Evolutionary conservation across 1,140 invertebrate species (phyloP).

Genomic region (Drosophila rhopaloa): DNA sequence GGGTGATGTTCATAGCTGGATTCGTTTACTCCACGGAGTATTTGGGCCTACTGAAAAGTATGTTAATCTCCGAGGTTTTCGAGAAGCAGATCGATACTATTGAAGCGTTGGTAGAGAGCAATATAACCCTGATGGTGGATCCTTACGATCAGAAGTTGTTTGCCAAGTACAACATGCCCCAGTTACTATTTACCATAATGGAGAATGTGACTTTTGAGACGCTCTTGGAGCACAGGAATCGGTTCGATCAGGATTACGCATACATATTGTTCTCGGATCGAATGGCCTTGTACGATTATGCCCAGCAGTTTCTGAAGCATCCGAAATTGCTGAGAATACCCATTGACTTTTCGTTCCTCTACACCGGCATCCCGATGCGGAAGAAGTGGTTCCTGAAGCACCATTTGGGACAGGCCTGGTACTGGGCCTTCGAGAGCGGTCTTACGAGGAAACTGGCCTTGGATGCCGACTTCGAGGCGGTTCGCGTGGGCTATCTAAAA

Average conservation of each 20-base stretch:
- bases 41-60: constrained; percentile 57
- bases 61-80: constrained; percentile 66
- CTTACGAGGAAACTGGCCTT: constrained; percentile 50
- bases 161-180: constrained; percentile 45
- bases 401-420: constrained; percentile 51
- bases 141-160: constrained; percentile 41
- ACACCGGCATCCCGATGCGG: constrained; percentile 59
- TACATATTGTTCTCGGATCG: constrained; percentile 68
- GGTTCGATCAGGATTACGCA: constrained; percentile 54
- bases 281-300: constrained; percentile 55
- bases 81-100: constrained; percentile 58
- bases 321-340: constrained; percentile 58
- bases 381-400: constrained; percentile 62
- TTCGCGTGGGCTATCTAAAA: constrained; percentile 56
- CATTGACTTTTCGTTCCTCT: constrained; percentile 64
- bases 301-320: constrained; percentile 58
- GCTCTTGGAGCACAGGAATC: constrained; percentile 38
- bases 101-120: constrained; percentile 45
- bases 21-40: constrained; percentile 67
- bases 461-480: constrained; percentile 62
- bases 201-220: constrained; percentile 37
- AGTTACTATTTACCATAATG: constrained; percentile 37
- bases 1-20: constrained; percentile 50
- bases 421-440: constrained; percentile 60
- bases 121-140: constrained; percentile 57